Evolutionary conservation across 37 sponge, comb jelly and placozoan genomes (phyloP), one percentile per base, ranked within the genome.

Genomic region (Chondrilla cf. caribensis): DNA sequence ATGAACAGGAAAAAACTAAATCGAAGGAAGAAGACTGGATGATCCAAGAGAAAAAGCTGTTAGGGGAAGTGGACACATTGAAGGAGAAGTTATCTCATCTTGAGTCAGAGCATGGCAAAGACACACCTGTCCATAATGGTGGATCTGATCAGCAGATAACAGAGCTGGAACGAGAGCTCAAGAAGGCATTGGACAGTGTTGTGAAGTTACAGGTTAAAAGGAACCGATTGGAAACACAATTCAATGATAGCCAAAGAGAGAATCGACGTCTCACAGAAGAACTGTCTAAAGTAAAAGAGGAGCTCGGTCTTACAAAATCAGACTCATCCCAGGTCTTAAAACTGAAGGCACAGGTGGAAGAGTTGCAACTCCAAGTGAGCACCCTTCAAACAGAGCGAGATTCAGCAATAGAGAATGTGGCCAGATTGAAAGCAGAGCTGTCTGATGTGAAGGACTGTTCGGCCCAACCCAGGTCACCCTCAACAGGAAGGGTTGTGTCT

Each of bases 361-460:
- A 40, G 24, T 2, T 73, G 1, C 19, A 39, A 2, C 21, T n/a
- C 21, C 21, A 38, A 39, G 43, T 73, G 41, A 37, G 18, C 2
- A 2, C 11, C n/a, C 43, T 73, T 73, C 76, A 73, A 25, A 37
- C 18, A 37, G 76, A 73, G 44, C 38, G 40, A 9, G 76, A 73
- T 1, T 21, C 38, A 22, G 76, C 76, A 32, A n/a, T 40, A 38
- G 21, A 28, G 15, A 17, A 67, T 17, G 17, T 29, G 17, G 33
- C 28, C 15, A 33, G 17, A 7, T 17, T 67, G 17, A 29, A 67
- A 33, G 32, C 2, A 36, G 76, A 25, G 2, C 18, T 39, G 41
- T 17, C 76, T 43, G 44, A 73, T 38, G 41, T 37, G 7, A 9
- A 37, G 42, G 2, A 37, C 19, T 73, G 42, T 22, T 39, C 68